Evolutionary conservation across 2,113 vertebrate species (phyloP).

Genomic region (Aythya baeri): DNA sequence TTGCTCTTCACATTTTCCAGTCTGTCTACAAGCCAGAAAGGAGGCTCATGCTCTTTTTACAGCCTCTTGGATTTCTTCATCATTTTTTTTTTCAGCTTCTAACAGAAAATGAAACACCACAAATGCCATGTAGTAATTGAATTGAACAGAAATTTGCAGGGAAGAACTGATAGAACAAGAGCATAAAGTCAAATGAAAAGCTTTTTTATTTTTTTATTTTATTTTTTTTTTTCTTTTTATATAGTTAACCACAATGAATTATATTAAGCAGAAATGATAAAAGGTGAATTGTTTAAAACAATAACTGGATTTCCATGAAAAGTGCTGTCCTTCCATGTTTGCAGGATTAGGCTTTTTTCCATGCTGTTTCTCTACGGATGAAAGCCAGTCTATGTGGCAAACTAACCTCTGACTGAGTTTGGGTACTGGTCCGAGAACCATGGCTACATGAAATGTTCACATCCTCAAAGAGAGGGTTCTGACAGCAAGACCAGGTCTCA

Average conservation of each 20-base stretch:
- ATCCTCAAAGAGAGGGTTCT: background rate
- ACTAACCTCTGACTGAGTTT: background rate
- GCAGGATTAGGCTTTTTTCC: background rate
- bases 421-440: background rate
- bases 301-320: background rate
- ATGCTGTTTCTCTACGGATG: background rate
- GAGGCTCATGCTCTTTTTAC: conserved; percentile 18
- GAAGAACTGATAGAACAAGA: background rate
- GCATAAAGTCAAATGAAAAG: background rate
- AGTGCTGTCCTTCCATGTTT: background rate
- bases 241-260: background rate
- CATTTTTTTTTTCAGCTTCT: background rate
- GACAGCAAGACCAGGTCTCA: background rate
- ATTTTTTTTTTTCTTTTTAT: background rate
- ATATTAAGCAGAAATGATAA: background rate
- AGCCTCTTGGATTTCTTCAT: conserved; percentile 8
- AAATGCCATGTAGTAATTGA: background rate
- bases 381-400: background rate
- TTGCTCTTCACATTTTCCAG: background rate
- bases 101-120: background rate
- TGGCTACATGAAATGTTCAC: background rate
- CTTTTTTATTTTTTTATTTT: background rate
- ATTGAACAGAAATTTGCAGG: background rate
- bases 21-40: background rate
- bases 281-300: background rate